Evolutionary conservation across 2,888 invertebrate species (phyloP).

Genomic region (Lacanobia wlatinum): DNA sequence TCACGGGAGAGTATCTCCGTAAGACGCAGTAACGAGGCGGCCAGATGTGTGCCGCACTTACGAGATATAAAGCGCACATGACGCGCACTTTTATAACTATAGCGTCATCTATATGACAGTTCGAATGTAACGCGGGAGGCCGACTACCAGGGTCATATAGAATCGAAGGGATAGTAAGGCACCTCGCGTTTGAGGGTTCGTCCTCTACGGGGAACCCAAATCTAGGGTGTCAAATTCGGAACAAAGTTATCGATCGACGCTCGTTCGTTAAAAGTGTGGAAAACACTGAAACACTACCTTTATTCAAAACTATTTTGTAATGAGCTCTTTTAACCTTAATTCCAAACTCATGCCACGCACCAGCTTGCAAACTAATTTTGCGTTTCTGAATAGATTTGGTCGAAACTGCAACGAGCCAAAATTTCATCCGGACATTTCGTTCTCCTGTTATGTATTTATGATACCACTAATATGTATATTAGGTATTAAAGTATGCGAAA

Average conservation of each 20-base stretch:
- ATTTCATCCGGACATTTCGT: constrained; percentile 44
- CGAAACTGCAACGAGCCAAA: constrained; percentile 46
- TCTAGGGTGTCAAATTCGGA: neutral
- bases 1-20: constrained; percentile 64
- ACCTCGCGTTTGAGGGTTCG: neutral
- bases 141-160: constrained; percentile 34
- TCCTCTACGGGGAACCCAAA: neutral
- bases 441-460: constrained; percentile 62
- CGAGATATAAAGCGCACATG: constrained; percentile 66
- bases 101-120: constrained; percentile 52
- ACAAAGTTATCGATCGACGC: neutral
- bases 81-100: constrained; percentile 61
- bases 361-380: constrained; percentile 12
- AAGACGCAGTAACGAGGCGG: constrained; percentile 68
- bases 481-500: constrained; percentile 67
- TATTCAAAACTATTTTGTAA: neutral
- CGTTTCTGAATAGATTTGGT: constrained; percentile 32
- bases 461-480: constrained; percentile 68
- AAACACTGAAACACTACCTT: too few species aligned
- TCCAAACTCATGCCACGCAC: neutral
- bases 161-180: constrained; percentile 10
- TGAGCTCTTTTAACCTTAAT: constrained; percentile 2
- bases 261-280: neutral
- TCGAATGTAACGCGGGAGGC: constrained; percentile 34
- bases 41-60: constrained; percentile 70